Conservation (phyloP, 2,888 invertebrate genomes). For the Drosophila eohydei region DNA sequence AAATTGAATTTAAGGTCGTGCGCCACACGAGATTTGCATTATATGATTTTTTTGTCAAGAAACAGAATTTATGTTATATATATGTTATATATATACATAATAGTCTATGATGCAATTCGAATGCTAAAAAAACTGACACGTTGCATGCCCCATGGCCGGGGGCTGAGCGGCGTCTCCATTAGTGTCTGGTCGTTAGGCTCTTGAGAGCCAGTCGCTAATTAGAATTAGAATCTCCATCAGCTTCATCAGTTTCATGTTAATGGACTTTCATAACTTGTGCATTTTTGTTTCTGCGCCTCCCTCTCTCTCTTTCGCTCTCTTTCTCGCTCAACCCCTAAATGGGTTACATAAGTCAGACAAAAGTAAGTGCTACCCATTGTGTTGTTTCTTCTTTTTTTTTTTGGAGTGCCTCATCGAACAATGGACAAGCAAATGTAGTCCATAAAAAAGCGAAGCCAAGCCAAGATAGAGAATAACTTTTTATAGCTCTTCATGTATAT, state of each 20-base stretch:
- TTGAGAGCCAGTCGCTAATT: constrained; percentile 59
- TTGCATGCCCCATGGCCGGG: constrained; percentile 12
- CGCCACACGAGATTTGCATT: constrained; percentile 74
- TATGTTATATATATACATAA: background rate
- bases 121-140: constrained; percentile 72
- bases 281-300: background rate
- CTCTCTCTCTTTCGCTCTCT: background rate
- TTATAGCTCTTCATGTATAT: background rate
- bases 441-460: background rate
- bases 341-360: constrained; percentile 60
- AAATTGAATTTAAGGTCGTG: constrained; percentile 81
- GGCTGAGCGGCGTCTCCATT: constrained; percentile 59
- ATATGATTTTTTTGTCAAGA: constrained; percentile 9
- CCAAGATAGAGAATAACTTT: background rate
- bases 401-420: constrained; percentile 28
- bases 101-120: constrained; percentile 61
- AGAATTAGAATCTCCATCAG: constrained; percentile 41
- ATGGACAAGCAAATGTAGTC: constrained; percentile 29
- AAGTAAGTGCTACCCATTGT: constrained; percentile 32
- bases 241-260: constrained; percentile 51
- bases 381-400: background rate
- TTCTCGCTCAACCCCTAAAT: constrained; percentile 20
- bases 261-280: constrained; percentile 63
- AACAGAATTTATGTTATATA: background rate
- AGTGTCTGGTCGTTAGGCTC: constrained; percentile 54